phyloP scores from a whole-genome alignment of 2,113 vertebrate species.

The Xiphias gladius region DNA sequence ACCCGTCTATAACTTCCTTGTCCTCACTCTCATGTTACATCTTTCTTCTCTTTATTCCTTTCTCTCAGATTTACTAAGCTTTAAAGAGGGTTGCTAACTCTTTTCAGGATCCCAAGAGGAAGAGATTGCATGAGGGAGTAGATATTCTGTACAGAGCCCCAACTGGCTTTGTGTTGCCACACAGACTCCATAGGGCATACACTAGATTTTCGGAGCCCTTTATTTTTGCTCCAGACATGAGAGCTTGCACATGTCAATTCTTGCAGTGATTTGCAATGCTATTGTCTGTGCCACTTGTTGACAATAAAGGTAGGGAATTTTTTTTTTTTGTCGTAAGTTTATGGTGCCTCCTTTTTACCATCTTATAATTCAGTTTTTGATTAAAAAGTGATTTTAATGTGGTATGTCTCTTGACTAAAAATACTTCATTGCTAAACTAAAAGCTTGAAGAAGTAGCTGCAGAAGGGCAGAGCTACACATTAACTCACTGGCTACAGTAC shows the following conservation, averaged over 20 bases:
- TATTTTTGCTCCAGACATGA: slow-evolving; percentile 13
- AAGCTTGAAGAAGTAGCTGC: not conserved
- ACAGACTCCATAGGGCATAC: slow-evolving; percentile 5
- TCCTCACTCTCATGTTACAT: slow-evolving; percentile 60
- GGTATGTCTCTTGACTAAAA: not conserved
- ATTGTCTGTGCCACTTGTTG: slow-evolving; percentile 2
- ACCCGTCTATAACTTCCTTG: slow-evolving; percentile 49
- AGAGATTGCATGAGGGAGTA: slow-evolving; percentile 52
- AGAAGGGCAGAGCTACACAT: not conserved
- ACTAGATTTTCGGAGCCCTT: slow-evolving; percentile 15
- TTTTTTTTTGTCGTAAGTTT: too few species aligned
- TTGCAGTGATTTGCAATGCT: slow-evolving; percentile 3
- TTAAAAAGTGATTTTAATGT: slow-evolving; percentile 2
- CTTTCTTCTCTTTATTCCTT: slow-evolving; percentile 63
- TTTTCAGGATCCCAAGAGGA: slow-evolving; percentile 62
- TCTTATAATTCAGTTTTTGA: not conserved
- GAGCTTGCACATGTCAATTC: not conserved
- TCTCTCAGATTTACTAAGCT: slow-evolving; percentile 71
- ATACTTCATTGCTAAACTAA: not conserved
- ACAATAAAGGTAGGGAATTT: slow-evolving; percentile 1
- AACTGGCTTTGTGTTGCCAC: slow-evolving; percentile 38
- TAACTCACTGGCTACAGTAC: not conserved
- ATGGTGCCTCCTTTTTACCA: not conserved
- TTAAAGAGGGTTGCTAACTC: slow-evolving; percentile 71
- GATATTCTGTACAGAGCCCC: slow-evolving; percentile 50